Base-by-base conservation (phyloP, 2,888 invertebrate genomes). In the Cordilura impudica region DNA sequence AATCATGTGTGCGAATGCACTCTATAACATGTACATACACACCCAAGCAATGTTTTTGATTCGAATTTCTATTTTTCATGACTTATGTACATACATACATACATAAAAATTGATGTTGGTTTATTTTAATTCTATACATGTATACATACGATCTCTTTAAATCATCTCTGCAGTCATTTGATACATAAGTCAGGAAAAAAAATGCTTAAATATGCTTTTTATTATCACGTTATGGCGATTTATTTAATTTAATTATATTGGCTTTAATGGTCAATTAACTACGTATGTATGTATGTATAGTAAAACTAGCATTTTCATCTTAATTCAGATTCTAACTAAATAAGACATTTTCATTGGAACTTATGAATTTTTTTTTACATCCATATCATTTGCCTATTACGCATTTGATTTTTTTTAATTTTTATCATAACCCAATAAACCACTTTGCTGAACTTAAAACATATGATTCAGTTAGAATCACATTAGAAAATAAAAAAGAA, bases 191-290 rank as follows among this genome's bases (percentile, higher is more conserved):
- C n/a, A n/a, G n/a, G n/a, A 69, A 71, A 53, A 29, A 31, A 19
- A 58, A 21, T 45, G 2, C 23, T 21, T 51, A 70, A 60, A 53
- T 53, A 45, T 51, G 2, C 26, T 6, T 26, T 1, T 35, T 35
- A 35, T 35, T 12, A 35, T 35, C 35, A 12, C 35, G 1, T 10
- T 35, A 35, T 35, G 35, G 4, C 35, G 53, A 45, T 29, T 54
- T 71, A 29, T 39, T 61, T 61, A 45, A 63, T 51, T 21, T 45
- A 56, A 43, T 72, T 72, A 72, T 54, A 63, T 51, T 73, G 31
- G 31, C 21, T 39, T 58, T 21, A 39, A 56, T 45, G 7, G 29
- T 58, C 65, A 47, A 65, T 65, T 73, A 29, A 19, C 19, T 65
- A 51, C 43, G 12, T 35, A 7, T 35, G 7, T 39, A 1, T 5